phyloP scores from a whole-genome alignment of 2,888 invertebrate genomes.

The Mesorhabditis spiculigera region DNA sequence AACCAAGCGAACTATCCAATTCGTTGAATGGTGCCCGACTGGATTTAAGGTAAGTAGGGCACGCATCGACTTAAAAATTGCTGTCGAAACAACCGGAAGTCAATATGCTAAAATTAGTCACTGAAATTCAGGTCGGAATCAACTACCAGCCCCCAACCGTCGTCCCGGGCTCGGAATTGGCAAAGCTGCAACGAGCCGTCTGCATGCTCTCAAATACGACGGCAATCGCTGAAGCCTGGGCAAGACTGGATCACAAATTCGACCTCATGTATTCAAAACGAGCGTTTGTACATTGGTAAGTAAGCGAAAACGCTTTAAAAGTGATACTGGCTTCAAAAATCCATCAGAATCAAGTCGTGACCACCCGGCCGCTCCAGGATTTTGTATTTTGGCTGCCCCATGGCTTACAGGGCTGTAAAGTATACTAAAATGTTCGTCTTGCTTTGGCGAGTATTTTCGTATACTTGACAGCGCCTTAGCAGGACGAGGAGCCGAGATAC shows the following conservation, averaged over 20 bases:
- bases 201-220: conserved; percentile 67
- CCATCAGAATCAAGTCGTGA: background rate
- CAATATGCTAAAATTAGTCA: background rate
- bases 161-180: conserved; percentile 85
- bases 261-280: conserved; percentile 69
- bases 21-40: conserved; percentile 43
- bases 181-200: conserved; percentile 69
- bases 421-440: too few species aligned
- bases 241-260: conserved; percentile 73
- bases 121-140: conserved; percentile 60
- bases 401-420: too few species aligned
- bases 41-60: conserved; percentile 31
- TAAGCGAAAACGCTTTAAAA: background rate
- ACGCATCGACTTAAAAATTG: background rate
- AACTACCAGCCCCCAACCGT: conserved; percentile 67
- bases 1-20: conserved; percentile 70
- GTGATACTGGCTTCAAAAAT: background rate
- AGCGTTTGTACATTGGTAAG: conserved; percentile 55
- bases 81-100: background rate
- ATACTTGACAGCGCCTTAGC: too few species aligned
- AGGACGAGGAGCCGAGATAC: too few species aligned
- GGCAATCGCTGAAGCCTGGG: conserved; percentile 74
- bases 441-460: too few species aligned
- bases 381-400: background rate
- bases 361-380: background rate